Percentiles rank a stretch among this genome's conserved stretches.
Conservation (phyloP, 2,797 vertebrate genomes). For the Sparus aurata region DNA sequence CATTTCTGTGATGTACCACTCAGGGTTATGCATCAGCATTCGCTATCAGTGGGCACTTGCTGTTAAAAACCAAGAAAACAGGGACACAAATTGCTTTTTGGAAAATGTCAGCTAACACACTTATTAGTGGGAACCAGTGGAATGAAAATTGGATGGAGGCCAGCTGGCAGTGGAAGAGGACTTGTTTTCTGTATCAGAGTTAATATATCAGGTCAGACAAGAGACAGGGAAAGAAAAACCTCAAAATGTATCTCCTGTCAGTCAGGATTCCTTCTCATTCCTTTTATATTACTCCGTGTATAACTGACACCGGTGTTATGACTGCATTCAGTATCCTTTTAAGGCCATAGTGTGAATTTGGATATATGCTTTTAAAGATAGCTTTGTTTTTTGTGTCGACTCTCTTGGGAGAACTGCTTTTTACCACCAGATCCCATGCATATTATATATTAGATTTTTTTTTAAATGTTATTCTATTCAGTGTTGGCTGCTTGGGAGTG, state of each 20-base stretch:
- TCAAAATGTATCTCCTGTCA: constrained; percentile 8
- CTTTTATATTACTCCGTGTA: not conserved
- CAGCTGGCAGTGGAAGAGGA: not conserved
- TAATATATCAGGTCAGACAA: constrained; percentile 25
- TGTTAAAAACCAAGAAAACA: constrained; percentile 11
- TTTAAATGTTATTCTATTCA: not conserved
- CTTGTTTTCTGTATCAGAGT: constrained; percentile 14
- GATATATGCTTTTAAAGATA: constrained; percentile 13
- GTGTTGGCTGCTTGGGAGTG: not conserved
- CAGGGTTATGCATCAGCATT: not conserved
- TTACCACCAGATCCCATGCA: constrained; percentile 14
- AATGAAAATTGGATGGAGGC: constrained; percentile 16
- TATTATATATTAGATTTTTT: constrained; percentile 16
- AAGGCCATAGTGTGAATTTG: not conserved
- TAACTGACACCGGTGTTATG: not conserved
- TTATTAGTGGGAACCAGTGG: not conserved
- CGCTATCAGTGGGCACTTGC: not conserved
- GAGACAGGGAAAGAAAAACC: not conserved
- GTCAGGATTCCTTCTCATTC: not conserved
- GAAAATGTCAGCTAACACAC: constrained; percentile 9
- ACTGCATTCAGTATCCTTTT: constrained; percentile 3
- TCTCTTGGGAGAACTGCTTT: not conserved
- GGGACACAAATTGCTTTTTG: constrained; percentile 22
- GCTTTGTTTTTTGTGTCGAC: not conserved
- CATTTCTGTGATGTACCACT: not conserved